Conservation (phyloP, 2,888 invertebrate genomes). For the Macrophya alboannulata region DNA sequence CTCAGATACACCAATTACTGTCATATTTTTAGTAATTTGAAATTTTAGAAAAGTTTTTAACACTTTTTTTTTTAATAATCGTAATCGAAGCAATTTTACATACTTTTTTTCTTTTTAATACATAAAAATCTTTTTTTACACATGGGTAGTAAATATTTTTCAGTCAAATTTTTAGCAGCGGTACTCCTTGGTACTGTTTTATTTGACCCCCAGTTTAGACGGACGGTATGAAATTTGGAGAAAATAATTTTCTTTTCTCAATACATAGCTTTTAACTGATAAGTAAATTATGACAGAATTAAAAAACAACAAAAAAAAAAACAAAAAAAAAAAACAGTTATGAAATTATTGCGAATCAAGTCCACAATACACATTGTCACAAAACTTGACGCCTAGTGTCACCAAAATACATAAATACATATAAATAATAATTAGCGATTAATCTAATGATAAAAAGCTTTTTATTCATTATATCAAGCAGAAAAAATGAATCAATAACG, state of each 20-base stretch:
- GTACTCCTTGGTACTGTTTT: constrained; percentile 11
- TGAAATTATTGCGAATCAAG: constrained; percentile 11
- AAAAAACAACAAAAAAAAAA: background rate
- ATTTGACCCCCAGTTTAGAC: background rate
- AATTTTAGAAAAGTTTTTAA: constrained; percentile 29
- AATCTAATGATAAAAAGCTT: constrained; percentile 34
- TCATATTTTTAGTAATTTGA: background rate
- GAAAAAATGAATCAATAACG: constrained; percentile 44
- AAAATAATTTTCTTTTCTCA: background rate
- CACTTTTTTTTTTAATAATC: constrained; percentile 12
- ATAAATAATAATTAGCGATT: background rate
- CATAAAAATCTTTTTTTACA: background rate
- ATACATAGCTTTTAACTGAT: background rate
- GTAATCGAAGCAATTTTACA: constrained; percentile 24
- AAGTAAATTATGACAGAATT: no score
- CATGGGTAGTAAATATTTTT: background rate
- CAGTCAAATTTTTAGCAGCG: constrained; percentile 5
- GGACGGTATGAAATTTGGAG: background rate
- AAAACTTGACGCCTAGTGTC: constrained; percentile 34
- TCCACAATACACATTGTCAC: constrained; percentile 26
- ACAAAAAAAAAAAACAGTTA: background rate
- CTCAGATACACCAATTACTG: background rate
- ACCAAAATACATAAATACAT: constrained; percentile 22
- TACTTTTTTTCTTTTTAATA: background rate
- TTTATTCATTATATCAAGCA: constrained; percentile 42